Evolutionary conservation across 2,888 invertebrate genomes (phyloP).

Genomic region (Tipula confusa): DNA sequence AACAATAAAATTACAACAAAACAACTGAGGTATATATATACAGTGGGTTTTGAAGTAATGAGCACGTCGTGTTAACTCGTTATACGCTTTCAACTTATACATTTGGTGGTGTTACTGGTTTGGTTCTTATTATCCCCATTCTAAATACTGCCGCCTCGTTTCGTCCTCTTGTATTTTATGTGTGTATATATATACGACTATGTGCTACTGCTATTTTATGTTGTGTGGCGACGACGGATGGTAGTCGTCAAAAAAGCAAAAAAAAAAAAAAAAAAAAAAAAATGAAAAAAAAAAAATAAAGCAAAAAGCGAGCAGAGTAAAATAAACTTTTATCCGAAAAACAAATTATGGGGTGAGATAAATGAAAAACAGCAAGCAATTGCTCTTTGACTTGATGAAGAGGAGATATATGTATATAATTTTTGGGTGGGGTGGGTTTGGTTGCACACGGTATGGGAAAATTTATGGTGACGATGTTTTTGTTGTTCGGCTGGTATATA

Average conservation of each 20-base stretch:
- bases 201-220: not conserved
- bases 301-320: not conserved
- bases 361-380: slow-evolving; percentile 8
- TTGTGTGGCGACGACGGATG: slow-evolving; percentile 12
- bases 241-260: not conserved
- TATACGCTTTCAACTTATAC: slow-evolving; percentile 9
- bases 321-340: slow-evolving; percentile 25
- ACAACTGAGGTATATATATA: not conserved
- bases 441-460: too few relatives aligned
- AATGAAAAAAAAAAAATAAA: not conserved
- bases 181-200: not conserved
- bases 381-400: slow-evolving; percentile 28
- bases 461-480: slow-evolving; percentile 25
- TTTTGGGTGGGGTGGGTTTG: not conserved
- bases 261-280: not conserved
- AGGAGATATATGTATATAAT: not conserved
- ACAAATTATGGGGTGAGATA: slow-evolving; percentile 20
- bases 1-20: not conserved
- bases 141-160: not conserved
- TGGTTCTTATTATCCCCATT: not conserved
- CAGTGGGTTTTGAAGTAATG: slow-evolving; percentile 4
- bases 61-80: slow-evolving; percentile 30
- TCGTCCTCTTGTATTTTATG: not conserved
- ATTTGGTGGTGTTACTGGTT: not conserved
- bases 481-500: not conserved